Evolutionary conservation across 2,113 vertebrate genomes (phyloP).

Genomic region (Labeo catla): DNA sequence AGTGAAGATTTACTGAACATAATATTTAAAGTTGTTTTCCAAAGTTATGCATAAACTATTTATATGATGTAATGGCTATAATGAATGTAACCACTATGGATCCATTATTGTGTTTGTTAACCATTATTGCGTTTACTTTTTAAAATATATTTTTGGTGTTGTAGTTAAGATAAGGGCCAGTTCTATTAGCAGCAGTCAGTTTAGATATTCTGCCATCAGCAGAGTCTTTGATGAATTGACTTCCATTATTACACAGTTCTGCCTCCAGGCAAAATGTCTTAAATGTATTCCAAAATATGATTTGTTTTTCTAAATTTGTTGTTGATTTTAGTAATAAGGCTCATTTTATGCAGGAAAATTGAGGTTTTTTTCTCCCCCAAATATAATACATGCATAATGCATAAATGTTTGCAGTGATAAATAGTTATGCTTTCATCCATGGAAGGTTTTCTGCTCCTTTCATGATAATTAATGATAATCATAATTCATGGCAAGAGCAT

Average conservation of each 20-base stretch:
- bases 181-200: not conserved
- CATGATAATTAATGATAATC: not conserved
- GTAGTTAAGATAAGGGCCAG: not conserved
- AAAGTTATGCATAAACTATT: not conserved
- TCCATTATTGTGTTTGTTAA: too few relatives aligned
- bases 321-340: not conserved
- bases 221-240: not conserved
- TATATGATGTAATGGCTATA: not conserved
- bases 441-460: not conserved
- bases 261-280: not conserved
- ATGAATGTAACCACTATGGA: too few relatives aligned
- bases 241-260: not conserved
- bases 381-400: not conserved
- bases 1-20: not conserved
- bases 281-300: not conserved
- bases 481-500: not conserved
- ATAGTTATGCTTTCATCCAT: not conserved
- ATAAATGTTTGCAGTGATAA: not conserved
- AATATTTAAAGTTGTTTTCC: not conserved
- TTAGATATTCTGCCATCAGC: not conserved
- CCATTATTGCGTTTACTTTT: too few relatives aligned
- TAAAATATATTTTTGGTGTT: too few relatives aligned
- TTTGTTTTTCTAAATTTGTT: not conserved
- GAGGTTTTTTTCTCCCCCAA: not conserved
- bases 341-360: not conserved